These are phyloP conservation scores for Neotoma lepida DNA, from an alignment of 2,113 vertebrate species.

Conservation along the genomic window DNA sequence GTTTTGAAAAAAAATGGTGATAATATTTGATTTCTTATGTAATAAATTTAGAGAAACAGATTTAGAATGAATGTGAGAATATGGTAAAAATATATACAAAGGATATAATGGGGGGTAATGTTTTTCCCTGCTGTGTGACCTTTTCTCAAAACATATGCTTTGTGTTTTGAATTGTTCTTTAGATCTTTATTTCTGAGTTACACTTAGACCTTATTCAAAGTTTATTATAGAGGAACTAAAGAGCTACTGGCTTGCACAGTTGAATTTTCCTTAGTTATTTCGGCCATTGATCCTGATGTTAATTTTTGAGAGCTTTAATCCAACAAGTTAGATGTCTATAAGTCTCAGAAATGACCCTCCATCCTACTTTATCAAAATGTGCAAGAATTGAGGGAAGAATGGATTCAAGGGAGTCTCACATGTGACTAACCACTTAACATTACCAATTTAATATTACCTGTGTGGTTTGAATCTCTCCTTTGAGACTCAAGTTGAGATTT, in stretches of 20 bases:
- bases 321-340: not conserved
- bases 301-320: conserved; percentile 31
- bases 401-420: not conserved
- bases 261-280: conserved; percentile 16
- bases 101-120: not conserved
- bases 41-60: conserved; percentile 4
- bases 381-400: not conserved
- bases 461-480: not conserved
- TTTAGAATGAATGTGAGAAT: not conserved
- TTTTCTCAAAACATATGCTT: not conserved
- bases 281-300: not conserved
- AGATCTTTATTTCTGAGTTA: conserved; percentile 3
- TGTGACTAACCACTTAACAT: not conserved
- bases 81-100: conserved; percentile 36
- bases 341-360: not conserved
- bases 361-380: not conserved
- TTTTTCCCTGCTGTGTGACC: not conserved
- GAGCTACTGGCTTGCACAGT: not conserved
- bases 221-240: conserved; percentile 15
- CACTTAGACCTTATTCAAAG: not conserved
- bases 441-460: not conserved
- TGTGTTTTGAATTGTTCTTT: not conserved
- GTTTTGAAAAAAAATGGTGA: conserved; percentile 19
- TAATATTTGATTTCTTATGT: conserved; percentile 30
- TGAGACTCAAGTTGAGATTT: not conserved